A percentile compares a stretch with the other conserved stretches of the same genome.
These are phyloP conservation scores for Sebastes hubbsi DNA, from an alignment of 2,797 vertebrate species.

Conservation along the genomic window DNA sequence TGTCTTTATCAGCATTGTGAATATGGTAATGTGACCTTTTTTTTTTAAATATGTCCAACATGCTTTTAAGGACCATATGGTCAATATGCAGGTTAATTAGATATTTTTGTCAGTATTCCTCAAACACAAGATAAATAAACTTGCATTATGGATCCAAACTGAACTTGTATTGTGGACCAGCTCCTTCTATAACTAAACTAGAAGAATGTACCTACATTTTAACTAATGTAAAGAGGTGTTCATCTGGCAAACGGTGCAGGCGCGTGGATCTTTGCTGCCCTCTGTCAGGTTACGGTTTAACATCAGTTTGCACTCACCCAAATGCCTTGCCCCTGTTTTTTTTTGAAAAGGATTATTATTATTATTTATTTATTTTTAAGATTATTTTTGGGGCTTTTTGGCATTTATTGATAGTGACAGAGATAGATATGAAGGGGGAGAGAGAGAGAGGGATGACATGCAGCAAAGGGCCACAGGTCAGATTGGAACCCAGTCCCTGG, in stretches of 20 bases:
- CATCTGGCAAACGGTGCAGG: neutral
- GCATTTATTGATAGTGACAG: too few species aligned
- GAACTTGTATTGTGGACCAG: conserved; percentile 1
- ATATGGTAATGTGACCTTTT: conserved; percentile 10
- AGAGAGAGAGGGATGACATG: too few species aligned
- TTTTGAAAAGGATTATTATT: too few species aligned
- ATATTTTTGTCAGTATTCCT: neutral
- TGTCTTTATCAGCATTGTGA: neutral
- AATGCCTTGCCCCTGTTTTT: neutral
- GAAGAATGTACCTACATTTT: neutral
- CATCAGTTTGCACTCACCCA: neutral
- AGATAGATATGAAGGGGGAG: too few species aligned
- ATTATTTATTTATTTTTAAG: too few species aligned
- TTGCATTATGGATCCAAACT: conserved; percentile 1
- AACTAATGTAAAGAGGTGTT: neutral
- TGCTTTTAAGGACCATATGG: neutral
- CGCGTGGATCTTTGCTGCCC: conserved; percentile 73
- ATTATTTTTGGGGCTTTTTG: too few species aligned
- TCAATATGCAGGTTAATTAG: neutral
- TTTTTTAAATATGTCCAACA: neutral
- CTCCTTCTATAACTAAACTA: neutral
- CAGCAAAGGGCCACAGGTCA: too few species aligned
- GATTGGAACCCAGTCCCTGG: too few species aligned
- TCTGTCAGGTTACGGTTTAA: conserved; percentile 45
- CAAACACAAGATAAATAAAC: neutral